Percentiles rank a stretch among this genome's conserved stretches.
Evolutionary conservation across 2,888 invertebrate species (phyloP).

Genomic region (Hypena proboscidalis): DNA sequence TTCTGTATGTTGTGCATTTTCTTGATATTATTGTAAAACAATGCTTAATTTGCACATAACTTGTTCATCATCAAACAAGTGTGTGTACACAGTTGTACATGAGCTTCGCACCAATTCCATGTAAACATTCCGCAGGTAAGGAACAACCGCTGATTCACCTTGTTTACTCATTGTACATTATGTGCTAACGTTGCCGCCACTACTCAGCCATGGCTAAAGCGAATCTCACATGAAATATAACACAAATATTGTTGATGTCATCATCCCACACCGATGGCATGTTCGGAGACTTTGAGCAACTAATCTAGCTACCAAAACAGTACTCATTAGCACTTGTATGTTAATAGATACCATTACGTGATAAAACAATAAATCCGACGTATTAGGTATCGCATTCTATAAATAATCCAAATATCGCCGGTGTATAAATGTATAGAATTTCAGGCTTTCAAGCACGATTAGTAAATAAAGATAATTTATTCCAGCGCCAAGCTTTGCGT

Average conservation of each 20-base stretch:
- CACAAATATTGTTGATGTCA: conserved; percentile 42
- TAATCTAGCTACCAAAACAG: conserved; percentile 25
- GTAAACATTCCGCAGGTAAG: conserved; percentile 54
- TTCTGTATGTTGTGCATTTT: conserved; percentile 11
- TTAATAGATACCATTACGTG: conserved; percentile 28
- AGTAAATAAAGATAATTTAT: conserved; percentile 32
- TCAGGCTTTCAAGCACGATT: conserved; percentile 12
- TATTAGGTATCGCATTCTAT: conserved; percentile 13
- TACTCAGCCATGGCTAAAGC: conserved; percentile 46
- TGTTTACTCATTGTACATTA: conserved; percentile 54
- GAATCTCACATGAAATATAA: conserved; percentile 38
- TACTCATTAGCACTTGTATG: conserved; percentile 32
- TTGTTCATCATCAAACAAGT: conserved; percentile 19
- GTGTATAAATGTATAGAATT: conserved; percentile 6
- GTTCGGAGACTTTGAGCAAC: conserved; percentile 16
- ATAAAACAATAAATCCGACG: conserved; percentile 12
- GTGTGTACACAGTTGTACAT: conserved; percentile 66
- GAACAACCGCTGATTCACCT: conserved; percentile 69
- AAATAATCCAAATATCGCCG: conserved; percentile 11
- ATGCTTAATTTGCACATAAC: conserved; percentile 14
- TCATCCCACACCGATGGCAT: conserved; percentile 16
- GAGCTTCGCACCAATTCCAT: conserved; percentile 59
- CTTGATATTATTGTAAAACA: conserved; percentile 23
- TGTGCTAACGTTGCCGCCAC: conserved; percentile 42
- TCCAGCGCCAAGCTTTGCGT: conserved; percentile 24